Base-by-base conservation (phyloP, 2,797 vertebrate genomes). In the Zalophus californianus region DNA sequence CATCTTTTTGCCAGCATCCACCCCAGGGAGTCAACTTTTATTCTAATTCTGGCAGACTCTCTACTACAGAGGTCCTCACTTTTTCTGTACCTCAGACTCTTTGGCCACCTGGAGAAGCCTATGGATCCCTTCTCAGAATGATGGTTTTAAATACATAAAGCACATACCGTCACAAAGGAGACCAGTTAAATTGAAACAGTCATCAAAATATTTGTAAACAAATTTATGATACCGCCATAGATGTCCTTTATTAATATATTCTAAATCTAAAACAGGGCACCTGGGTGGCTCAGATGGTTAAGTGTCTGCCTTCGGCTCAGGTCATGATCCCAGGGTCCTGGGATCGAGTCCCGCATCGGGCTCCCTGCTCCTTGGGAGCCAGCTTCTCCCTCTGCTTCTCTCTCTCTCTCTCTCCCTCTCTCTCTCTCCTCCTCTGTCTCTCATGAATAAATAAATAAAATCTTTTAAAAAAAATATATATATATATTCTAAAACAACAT, bases 131-230 rank as follows among this genome's bases (percentile, higher is more conserved):
- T 77, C 60, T 62, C 73, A 86, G 66, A 90, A 95, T 68, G 86
- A 91, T 15, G 41, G 21, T 60, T 92, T 60, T 87, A 88, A 48
- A 52, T 38, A 77, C 35, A 78, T 52, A 96, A 84, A 68, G 84
- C 54, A 72, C n/a, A 88, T 0, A 89, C 23, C 32, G 41, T 54
- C 58, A 52, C 13, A 32, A 41, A 62, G 56, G 12, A 84, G 56
- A 32, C 41, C 23, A 58, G 21, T 21, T 50, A n/a, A 73, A 62
- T 27, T 75, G 66, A 66, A 70, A 56, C 29, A 83, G 10, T n/a
- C 64, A 79, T 62, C 16, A 77, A 85, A 89, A 32, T 58, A 58
- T 80, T 94, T 94, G 68, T 5, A 2, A 92, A 83, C 21, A 82
- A 58, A 80, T 48, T 32, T 68, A 38, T 60, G 54, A 50, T 64